Percentiles rank a stretch among this genome's conserved stretches.
phyloP scores from a whole-genome alignment of 2,113 vertebrate species.

The Phalacrocorax carbo region DNA sequence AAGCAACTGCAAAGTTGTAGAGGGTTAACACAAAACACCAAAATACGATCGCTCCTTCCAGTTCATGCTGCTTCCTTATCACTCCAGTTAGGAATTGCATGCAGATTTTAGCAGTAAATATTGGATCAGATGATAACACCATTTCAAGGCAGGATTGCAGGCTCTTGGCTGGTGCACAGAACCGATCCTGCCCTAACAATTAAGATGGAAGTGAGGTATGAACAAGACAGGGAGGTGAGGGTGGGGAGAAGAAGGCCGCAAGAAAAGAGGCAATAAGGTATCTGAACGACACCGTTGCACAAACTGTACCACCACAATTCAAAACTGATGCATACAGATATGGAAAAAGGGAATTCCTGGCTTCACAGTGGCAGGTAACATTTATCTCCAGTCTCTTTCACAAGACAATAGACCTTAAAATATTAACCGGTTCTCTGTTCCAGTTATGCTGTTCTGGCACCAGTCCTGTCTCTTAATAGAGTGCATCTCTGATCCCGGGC shows the following conservation, averaged over 20 bases:
- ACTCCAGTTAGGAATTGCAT: neutral
- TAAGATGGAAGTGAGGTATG: neutral
- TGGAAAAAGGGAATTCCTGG: neutral
- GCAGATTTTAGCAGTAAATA: neutral
- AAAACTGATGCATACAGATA: accelerated
- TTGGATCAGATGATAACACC: neutral
- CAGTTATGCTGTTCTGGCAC: neutral
- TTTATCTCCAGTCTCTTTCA: neutral
- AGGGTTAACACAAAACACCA: neutral
- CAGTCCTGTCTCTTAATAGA: neutral
- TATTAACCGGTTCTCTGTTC: neutral
- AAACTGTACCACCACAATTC: neutral
- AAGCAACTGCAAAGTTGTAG: neutral
- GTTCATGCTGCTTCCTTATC: neutral
- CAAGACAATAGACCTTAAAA: neutral
- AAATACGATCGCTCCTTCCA: neutral
- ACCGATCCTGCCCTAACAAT: neutral
- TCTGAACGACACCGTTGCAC: neutral
- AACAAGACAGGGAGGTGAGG: neutral
- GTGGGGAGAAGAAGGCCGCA: neutral
- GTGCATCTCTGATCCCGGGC: neutral
- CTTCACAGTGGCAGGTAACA: neutral
- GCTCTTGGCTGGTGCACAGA: neutral
- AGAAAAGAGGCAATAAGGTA: neutral
- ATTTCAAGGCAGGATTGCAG: neutral